A percentile compares a stretch with the other conserved stretches of the same genome.
Conservation (phyloP, 2,113 vertebrate genomes). For the Isichthys henryi region DNA sequence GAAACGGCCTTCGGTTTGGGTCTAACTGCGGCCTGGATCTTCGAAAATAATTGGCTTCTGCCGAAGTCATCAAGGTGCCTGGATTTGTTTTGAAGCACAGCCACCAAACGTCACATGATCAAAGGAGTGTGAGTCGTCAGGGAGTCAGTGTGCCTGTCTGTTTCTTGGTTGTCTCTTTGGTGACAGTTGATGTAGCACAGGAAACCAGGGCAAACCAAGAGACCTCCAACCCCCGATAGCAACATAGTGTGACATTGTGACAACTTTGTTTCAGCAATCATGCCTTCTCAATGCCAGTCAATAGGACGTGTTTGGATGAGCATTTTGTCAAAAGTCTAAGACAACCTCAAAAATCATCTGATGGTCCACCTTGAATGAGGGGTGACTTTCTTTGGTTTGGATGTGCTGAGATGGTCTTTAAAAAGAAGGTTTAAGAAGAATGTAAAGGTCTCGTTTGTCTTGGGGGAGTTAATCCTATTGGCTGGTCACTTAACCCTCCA, state of each 20-base stretch:
- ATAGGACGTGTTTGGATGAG: neutral
- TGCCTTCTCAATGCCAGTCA: neutral
- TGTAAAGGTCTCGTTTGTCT: neutral
- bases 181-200: neutral
- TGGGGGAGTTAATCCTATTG: neutral
- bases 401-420: neutral
- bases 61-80: neutral
- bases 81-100: neutral
- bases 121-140: neutral
- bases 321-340: neutral
- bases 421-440: neutral
- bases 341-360: neutral
- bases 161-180: neutral
- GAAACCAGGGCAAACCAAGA: neutral
- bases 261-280: neutral
- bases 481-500: neutral
- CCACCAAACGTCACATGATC: neutral
- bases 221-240: neutral
- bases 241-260: neutral
- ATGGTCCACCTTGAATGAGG: neutral
- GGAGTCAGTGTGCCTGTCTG: neutral
- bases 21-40: neutral
- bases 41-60: neutral
- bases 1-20: neutral
- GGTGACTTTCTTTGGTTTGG: conserved; percentile 14